Percentiles rank a stretch among this genome's conserved stretches.
phyloP scores from a whole-genome alignment of 2,888 invertebrate genomes.

The Chorisops tibialis region DNA sequence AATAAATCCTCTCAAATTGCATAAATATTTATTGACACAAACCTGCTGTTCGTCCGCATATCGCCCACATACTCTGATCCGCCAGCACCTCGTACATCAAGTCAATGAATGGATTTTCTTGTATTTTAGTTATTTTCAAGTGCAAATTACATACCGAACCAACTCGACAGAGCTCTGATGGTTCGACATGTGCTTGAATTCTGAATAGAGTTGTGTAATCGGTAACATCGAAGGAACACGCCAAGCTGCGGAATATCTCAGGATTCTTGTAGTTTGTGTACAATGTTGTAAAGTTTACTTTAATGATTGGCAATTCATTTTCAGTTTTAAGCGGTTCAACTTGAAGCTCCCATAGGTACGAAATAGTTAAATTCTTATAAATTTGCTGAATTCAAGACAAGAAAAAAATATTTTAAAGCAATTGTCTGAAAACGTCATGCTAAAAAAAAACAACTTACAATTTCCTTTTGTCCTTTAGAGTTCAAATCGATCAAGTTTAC shows the following conservation, averaged over 20 bases:
- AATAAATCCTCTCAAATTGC: constrained; percentile 22
- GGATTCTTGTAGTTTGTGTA: constrained; percentile 53
- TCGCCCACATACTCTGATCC: constrained; percentile 91
- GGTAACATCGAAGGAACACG: constrained; percentile 73
- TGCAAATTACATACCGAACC: constrained; percentile 83
- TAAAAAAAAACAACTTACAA: constrained; percentile 51
- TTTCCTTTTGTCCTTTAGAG: constrained; percentile 58
- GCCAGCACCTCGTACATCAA: constrained; percentile 93
- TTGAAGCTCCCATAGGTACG: constrained; percentile 80
- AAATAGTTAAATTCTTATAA: constrained; percentile 70
- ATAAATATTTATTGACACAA: constrained; percentile 33
- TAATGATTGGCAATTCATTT: constrained; percentile 58
- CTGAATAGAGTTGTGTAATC: constrained; percentile 85
- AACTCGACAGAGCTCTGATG: constrained; percentile 82
- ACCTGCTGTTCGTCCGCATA: constrained; percentile 87
- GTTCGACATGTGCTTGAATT: constrained; percentile 65
- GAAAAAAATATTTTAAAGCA: constrained; percentile 1
- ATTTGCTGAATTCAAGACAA: constrained; percentile 61
- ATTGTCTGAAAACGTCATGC: neutral
- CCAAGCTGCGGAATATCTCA: constrained; percentile 53
- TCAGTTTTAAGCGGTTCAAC: constrained; percentile 62
- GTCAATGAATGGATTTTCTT: constrained; percentile 49
- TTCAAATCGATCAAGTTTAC: constrained; percentile 65
- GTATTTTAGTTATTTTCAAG: constrained; percentile 65
- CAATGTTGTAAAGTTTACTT: constrained; percentile 62